A percentile compares a stretch with the other conserved stretches of the same genome.
Evolutionary conservation across 2,888 invertebrate genomes (phyloP).

Genomic region (Carcina quercana): DNA sequence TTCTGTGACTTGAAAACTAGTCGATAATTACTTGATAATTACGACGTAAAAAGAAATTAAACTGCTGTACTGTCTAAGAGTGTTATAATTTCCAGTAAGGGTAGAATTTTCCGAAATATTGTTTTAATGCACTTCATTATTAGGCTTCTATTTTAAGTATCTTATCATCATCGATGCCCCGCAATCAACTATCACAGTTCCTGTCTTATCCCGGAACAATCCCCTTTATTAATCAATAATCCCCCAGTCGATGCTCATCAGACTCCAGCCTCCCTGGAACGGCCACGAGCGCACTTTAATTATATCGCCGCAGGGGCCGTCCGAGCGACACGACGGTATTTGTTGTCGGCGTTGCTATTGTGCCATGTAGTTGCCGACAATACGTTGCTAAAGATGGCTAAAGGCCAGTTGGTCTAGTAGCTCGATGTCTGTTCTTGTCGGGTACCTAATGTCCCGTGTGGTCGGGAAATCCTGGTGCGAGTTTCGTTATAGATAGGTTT

Average conservation of each 20-base stretch:
- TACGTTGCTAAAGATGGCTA: slow-evolving; percentile 40
- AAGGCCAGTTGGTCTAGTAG: slow-evolving; percentile 33
- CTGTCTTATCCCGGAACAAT: too few species aligned
- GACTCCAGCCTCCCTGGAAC: neutral
- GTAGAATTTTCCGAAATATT: too few species aligned
- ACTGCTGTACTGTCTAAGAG: too few species aligned
- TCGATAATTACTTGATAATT: too few species aligned
- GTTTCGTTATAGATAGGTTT: slow-evolving; percentile 5
- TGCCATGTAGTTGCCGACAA: slow-evolving; percentile 44
- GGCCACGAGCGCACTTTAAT: slow-evolving; percentile 39
- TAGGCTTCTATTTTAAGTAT: too few species aligned
- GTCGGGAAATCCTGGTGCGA: slow-evolving; percentile 14
- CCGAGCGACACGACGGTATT: slow-evolving; percentile 54
- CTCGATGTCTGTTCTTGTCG: slow-evolving; percentile 22
- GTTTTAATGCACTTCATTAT: too few species aligned
- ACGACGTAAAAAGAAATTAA: too few species aligned
- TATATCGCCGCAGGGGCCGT: slow-evolving; percentile 60
- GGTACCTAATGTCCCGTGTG: too few species aligned
- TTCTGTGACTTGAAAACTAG: too few species aligned
- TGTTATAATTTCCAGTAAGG: too few species aligned
- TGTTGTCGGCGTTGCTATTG: slow-evolving; percentile 43
- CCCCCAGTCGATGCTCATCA: slow-evolving; percentile 1
- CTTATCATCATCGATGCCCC: too few species aligned
- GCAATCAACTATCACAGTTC: too few species aligned
- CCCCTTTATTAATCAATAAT: slow-evolving; percentile 3